Percentiles rank a stretch among this genome's conserved stretches.
phyloP scores from a whole-genome alignment of 1,140 invertebrate genomes.

The Drosophila tani region DNA sequence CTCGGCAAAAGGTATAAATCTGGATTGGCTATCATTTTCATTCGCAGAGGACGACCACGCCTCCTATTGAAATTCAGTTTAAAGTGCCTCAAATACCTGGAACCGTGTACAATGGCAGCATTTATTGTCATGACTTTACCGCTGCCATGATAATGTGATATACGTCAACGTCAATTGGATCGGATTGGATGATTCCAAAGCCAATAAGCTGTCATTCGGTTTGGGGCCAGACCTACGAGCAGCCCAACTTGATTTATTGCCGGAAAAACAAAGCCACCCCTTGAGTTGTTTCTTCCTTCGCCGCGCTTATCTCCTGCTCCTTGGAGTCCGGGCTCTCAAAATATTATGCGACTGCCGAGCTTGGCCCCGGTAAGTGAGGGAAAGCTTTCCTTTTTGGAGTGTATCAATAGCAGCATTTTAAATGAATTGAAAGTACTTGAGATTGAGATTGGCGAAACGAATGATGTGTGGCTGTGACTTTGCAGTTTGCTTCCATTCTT shows the following conservation, averaged over 20 bases:
- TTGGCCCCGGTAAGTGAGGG: slow-evolving; percentile 27
- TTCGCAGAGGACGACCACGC: not conserved
- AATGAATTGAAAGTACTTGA: slow-evolving; percentile 63
- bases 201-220: slow-evolving; percentile 79
- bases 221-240: slow-evolving; percentile 61
- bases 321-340: slow-evolving; percentile 31
- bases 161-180: slow-evolving; percentile 79
- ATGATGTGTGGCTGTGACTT: slow-evolving; percentile 52
- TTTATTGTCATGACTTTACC: slow-evolving; percentile 73
- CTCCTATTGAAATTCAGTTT: slow-evolving; percentile 56
- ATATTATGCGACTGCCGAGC: slow-evolving; percentile 57
- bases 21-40: slow-evolving; percentile 19
- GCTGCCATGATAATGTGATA: slow-evolving; percentile 81
- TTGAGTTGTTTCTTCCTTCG: slow-evolving; percentile 47
- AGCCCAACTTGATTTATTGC: slow-evolving; percentile 73
- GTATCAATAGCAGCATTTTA: slow-evolving; percentile 59
- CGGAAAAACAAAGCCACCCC: slow-evolving; percentile 77
- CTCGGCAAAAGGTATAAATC: slow-evolving; percentile 6
- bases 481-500: slow-evolving; percentile 15
- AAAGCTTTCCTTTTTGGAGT: slow-evolving; percentile 59
- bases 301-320: slow-evolving; percentile 7
- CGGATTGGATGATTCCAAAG: slow-evolving; percentile 74
- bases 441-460: slow-evolving; percentile 53
- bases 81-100: slow-evolving; percentile 62
- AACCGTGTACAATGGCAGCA: slow-evolving; percentile 50